Evolutionary conservation across 2,113 vertebrate genomes (phyloP), one percentile per base, ranked within the genome.

Genomic region (Dromas ardeola): DNA sequence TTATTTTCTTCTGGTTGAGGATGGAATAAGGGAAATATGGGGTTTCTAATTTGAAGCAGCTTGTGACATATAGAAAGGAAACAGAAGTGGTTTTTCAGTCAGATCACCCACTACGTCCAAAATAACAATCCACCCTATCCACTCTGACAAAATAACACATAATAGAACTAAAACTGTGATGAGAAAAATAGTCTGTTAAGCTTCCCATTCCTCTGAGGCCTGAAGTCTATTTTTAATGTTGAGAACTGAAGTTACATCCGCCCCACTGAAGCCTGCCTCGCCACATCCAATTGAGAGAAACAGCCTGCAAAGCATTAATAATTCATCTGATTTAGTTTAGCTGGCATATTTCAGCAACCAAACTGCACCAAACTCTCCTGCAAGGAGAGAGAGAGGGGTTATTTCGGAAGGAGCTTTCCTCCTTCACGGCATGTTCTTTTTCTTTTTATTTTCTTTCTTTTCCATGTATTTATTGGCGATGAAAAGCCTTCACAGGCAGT

Each of bases 71-170:
- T 22, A 95, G 94, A 81, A 40, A 94, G 94, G 91, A 96, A 96
- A 96, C 90, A 95, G 83, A 79, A 87, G 87, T 5, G n/a, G 20
- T 58, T 91, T 86, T 95, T 86, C 88, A 96, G 66, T 94, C 87
- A 97, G 71, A 96, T 93, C 96, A 94, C 94, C 95, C 95, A 96
- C 96, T 62, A 70, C 2, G 7, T 97, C 95, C 96, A 96, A 97
- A 97, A 97, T 97, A 97, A 97, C 84, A 97, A 95, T 96, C 96
- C 95, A 97, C 90, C 96, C 93, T 15, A 96, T 95, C 94, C 80
- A 93, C 89, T 94, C 82, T 94, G 96, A 90, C 95, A 97, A 94
- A 98, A 97, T 93, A 96, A 94, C 94, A 96, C 93, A 95, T 98
- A 97, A 96, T 94, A 92, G 92, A 90, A 88, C 78, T 71, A 97